Evolutionary conservation across 2,113 vertebrate species (phyloP).

Genomic region (Sinosuthora webbiana): DNA sequence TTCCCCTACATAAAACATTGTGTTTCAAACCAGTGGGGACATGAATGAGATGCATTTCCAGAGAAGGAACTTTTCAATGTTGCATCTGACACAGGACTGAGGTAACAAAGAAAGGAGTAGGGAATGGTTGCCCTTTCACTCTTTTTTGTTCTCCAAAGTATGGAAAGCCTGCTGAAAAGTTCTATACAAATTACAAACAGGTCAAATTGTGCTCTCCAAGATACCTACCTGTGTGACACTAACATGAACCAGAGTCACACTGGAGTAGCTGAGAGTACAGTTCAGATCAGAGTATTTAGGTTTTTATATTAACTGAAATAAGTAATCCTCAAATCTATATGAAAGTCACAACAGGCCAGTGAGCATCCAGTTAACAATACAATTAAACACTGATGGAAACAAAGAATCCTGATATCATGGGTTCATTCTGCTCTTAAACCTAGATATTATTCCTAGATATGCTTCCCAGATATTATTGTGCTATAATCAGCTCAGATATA

Average conservation of each 20-base stretch:
- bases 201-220: not conserved
- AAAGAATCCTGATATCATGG: slow-evolving; percentile 16
- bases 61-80: not conserved
- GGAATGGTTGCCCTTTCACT: not conserved
- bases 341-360: slow-evolving; percentile 7
- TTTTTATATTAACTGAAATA: not conserved
- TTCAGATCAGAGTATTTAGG: not conserved
- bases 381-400: not conserved
- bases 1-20: not conserved
- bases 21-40: not conserved
- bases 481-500: not conserved
- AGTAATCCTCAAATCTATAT: not conserved
- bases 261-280: not conserved
- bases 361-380: not conserved
- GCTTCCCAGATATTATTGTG: not conserved
- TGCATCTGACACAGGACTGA: not conserved
- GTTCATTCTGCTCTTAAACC: slow-evolving; percentile 3
- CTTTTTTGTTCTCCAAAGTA: not conserved
- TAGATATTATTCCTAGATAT: not conserved
- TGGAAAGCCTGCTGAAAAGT: not conserved
- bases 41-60: not conserved
- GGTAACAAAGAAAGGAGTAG: not conserved
- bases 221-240: not conserved
- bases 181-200: not conserved
- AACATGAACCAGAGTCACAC: not conserved